A percentile compares a stretch with the other conserved stretches of the same genome.
These are phyloP conservation scores for Maccullochella peelii DNA, from an alignment of 2,113 vertebrate species.

Conservation along the genomic window DNA sequence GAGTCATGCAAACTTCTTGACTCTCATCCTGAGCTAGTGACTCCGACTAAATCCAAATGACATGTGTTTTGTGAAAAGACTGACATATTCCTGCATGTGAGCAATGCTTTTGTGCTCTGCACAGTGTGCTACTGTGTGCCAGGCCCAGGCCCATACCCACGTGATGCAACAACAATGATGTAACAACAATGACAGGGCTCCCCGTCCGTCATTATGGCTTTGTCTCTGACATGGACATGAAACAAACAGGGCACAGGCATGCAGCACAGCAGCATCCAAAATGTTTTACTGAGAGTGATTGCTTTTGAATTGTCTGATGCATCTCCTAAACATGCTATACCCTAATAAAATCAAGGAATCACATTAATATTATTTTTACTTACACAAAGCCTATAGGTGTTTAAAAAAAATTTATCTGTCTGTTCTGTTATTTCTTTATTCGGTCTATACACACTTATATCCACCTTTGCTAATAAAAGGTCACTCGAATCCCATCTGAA, in stretches of 20 bases:
- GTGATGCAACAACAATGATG: conserved; percentile 76
- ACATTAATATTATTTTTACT: neutral
- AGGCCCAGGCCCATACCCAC: conserved; percentile 58
- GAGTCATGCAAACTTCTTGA: conserved; percentile 65
- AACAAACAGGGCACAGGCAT: conserved; percentile 42
- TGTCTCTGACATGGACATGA: conserved; percentile 60
- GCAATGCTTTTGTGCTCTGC: conserved; percentile 75
- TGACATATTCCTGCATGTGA: conserved; percentile 68
- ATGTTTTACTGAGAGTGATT: conserved; percentile 13
- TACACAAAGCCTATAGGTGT: neutral
- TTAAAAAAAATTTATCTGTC: conserved; percentile 3
- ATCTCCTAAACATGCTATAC: neutral
- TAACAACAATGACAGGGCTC: conserved; percentile 76
- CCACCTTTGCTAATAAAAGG: neutral
- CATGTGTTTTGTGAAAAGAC: conserved; percentile 60
- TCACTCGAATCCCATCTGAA: conserved; percentile 4
- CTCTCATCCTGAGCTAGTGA: conserved; percentile 46
- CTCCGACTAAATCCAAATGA: conserved; percentile 51
- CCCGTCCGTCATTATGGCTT: conserved; percentile 60
- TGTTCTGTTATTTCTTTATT: neutral
- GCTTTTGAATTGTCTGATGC: conserved; percentile 17
- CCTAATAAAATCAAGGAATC: neutral
- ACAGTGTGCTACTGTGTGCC: conserved; percentile 62
- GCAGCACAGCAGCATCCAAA: conserved; percentile 10
- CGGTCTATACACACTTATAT: neutral